Evolutionary conservation across 2,888 invertebrate species (phyloP), one percentile per base, ranked within the genome.

Genomic region (Acronicta psi): DNA sequence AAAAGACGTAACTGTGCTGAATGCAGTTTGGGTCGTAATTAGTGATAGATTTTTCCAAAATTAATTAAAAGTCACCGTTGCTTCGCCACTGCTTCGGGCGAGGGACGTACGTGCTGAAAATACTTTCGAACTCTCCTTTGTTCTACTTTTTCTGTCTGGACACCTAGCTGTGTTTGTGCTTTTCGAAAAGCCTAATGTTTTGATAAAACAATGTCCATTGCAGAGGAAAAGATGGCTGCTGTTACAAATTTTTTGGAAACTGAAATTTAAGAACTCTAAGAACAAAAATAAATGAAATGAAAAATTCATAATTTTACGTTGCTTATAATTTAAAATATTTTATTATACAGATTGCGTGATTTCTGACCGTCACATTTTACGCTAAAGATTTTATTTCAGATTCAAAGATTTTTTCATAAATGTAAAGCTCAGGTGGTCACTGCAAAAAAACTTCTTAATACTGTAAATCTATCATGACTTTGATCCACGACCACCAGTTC

Each of bases 71-170:
- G 85, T 87, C 84, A 80, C 83, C 80, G 75, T 80, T 71, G 74
- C n/a, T n/a, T 34, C 34, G 70, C 77, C 72, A 68, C 79, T 75
- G 81, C 75, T 61, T 70, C 77, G 78, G 80, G 79, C 77, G 76
- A 75, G 74, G 80, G 78, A 76, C 74, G 86, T 80, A 91, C 92
- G 91, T 92, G 91, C 88, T 87, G 85, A 87, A 92, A 92, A 92
- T 91, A 91, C 90, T 88, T 87, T 69, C 81, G 67, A 78, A 79
- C 69, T 83, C 65, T 69, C 73, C 77, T 80, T 90, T 84, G 81
- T 85, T 85, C 79, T 83, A 76, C 82, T 82, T 81, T 88, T 90
- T 89, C 80, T 83, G 82, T 83, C 83, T 84, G 86, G 74, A 69
- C 42, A 59, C 42, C 51, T 42, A 46, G 43, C 53, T 73, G 42